Evolutionary conservation across 2,113 vertebrate genomes (phyloP).

Genomic region (Galemys pyrenaicus): DNA sequence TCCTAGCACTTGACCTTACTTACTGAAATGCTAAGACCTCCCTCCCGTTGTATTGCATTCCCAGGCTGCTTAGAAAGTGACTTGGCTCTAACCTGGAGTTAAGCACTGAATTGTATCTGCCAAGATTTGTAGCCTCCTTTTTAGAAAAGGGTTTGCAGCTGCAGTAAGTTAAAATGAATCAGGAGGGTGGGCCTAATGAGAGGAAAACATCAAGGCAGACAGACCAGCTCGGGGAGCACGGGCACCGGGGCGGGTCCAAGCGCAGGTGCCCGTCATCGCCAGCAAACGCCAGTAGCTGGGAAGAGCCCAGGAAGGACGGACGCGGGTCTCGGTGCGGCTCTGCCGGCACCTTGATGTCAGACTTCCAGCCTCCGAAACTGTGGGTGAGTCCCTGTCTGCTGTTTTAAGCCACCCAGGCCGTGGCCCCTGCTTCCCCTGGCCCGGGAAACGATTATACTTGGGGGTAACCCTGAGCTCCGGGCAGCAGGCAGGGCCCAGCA

Average conservation of each 20-base stretch:
- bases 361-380: background rate
- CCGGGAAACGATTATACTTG: background rate
- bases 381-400: background rate
- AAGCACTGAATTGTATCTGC: background rate
- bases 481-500: no score
- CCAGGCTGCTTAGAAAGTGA: background rate
- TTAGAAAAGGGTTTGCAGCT: background rate
- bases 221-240: background rate
- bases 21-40: background rate
- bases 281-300: background rate
- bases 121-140: no score
- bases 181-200: background rate
- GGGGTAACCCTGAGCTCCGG: background rate
- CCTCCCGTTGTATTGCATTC: background rate
- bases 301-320: background rate
- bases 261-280: background rate
- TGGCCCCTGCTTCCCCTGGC: background rate
- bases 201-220: background rate
- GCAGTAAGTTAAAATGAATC: conserved; percentile 7
- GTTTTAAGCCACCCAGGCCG: background rate
- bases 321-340: background rate
- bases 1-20: background rate
- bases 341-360: background rate
- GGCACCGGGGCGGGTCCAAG: no score
- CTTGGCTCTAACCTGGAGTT: background rate